Evolutionary conservation across 2,888 invertebrate genomes (phyloP).

Genomic region (Philereme transversata): DNA sequence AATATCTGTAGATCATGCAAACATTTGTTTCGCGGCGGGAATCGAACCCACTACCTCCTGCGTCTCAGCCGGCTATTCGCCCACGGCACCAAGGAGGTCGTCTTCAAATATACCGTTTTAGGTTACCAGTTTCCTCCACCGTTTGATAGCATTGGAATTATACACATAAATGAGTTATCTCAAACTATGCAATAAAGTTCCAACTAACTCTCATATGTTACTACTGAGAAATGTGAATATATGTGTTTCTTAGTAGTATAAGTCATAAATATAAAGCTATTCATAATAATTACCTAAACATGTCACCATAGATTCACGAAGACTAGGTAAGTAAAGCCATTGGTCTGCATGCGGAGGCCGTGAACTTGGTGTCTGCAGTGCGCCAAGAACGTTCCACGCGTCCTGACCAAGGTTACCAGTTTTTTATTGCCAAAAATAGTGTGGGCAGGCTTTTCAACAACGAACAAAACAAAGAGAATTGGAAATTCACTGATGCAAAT

Average conservation of each 20-base stretch:
- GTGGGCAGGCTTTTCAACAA: background rate
- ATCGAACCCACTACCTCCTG: too few species aligned
- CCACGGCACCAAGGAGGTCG: too few species aligned
- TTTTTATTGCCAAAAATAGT: slow-evolving; percentile 20
- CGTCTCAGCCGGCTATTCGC: too few species aligned
- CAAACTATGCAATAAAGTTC: slow-evolving; percentile 13
- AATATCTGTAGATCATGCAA: too few species aligned
- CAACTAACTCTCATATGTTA: background rate
- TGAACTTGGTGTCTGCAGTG: slow-evolving; percentile 39
- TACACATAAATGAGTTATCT: background rate
- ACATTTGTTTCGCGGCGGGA: too few species aligned
- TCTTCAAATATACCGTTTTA: background rate
- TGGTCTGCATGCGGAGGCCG: slow-evolving; percentile 26
- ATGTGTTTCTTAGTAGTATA: background rate
- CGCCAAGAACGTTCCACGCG: slow-evolving; percentile 31
- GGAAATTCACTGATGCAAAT: background rate
- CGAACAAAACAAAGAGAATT: background rate
- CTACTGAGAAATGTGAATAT: too few species aligned
- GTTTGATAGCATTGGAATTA: background rate
- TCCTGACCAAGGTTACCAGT: slow-evolving; percentile 34
- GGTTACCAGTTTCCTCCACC: background rate
- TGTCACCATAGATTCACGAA: slow-evolving; percentile 13
- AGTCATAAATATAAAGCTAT: slow-evolving; percentile 1
- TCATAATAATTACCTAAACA: slow-evolving; percentile 16
- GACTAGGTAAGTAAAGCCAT: slow-evolving; percentile 18